A percentile compares a stretch with the other conserved stretches of the same genome.
Conservation (phyloP, 2,113 vertebrate species). For the Fulmarus glacialis region DNA sequence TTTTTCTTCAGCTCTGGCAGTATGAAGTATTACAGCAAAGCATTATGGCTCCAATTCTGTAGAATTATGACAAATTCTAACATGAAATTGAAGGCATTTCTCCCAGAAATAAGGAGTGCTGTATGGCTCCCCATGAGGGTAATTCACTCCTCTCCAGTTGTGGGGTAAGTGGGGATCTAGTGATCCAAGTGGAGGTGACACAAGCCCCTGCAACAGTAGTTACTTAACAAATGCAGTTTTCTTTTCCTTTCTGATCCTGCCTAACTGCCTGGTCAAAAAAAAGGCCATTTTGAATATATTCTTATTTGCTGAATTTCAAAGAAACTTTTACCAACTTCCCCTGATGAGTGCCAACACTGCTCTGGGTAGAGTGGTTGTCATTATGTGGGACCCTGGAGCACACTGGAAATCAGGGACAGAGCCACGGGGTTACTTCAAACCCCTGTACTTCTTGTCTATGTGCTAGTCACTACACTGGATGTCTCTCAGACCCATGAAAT, state of each 20-base stretch:
- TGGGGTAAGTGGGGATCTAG: not conserved
- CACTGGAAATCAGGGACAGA: not conserved
- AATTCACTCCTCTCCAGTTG: not conserved
- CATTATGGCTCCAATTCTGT: not conserved
- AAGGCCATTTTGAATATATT: not conserved
- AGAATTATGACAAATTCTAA: not conserved
- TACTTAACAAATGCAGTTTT: not conserved
- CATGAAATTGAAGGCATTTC: not conserved
- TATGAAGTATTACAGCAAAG: not conserved
- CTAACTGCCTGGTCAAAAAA: not conserved
- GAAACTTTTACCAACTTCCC: not conserved
- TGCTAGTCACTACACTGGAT: not conserved
- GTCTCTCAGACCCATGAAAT: not conserved
- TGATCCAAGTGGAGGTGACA: not conserved
- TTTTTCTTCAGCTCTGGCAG: not conserved
- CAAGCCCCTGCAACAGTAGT: not conserved
- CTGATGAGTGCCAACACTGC: accelerated
- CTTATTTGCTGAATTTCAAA: not conserved
- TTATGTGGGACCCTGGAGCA: not conserved
- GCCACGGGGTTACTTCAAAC: not conserved
- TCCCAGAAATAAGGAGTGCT: not conserved
- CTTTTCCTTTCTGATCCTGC: not conserved
- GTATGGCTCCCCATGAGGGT: not conserved
- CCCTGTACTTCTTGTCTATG: not conserved
- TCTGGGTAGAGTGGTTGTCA: not conserved